Conservation (phyloP, 2,797 vertebrate genomes). For the Falco berigora region DNA sequence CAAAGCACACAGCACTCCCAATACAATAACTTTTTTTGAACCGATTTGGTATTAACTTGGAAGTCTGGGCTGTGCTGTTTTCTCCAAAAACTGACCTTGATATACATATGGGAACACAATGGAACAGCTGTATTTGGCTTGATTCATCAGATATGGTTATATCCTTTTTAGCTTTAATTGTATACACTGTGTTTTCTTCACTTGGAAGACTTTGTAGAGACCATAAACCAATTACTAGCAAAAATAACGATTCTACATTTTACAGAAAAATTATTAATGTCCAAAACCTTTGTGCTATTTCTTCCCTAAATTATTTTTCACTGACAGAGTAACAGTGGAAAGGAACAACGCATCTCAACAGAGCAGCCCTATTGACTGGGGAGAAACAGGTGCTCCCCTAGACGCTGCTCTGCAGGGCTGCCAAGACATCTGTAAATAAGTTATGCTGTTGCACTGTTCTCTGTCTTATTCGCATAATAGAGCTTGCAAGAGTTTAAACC, state of each 20-base stretch:
- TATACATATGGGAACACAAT: neutral
- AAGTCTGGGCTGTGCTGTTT: neutral
- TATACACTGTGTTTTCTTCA: neutral
- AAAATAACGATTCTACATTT: neutral
- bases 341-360: neutral
- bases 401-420: neutral
- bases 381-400: neutral
- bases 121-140: neutral
- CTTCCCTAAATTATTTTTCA: neutral
- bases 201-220: neutral
- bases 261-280: neutral
- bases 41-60: neutral
- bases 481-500: neutral
- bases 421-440: slow-evolving; percentile 5
- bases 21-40: neutral
- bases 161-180: neutral
- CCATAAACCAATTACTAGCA: neutral
- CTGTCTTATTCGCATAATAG: neutral
- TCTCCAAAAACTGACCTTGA: neutral
- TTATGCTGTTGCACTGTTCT: neutral
- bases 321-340: neutral
- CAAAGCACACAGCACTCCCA: neutral
- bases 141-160: neutral
- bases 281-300: neutral
- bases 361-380: neutral